Percentiles rank a stretch among this genome's conserved stretches.
These are phyloP conservation scores for Eumacrocentrus americanus DNA, from an alignment of 2,888 invertebrate species.

Conservation along the genomic window DNA sequence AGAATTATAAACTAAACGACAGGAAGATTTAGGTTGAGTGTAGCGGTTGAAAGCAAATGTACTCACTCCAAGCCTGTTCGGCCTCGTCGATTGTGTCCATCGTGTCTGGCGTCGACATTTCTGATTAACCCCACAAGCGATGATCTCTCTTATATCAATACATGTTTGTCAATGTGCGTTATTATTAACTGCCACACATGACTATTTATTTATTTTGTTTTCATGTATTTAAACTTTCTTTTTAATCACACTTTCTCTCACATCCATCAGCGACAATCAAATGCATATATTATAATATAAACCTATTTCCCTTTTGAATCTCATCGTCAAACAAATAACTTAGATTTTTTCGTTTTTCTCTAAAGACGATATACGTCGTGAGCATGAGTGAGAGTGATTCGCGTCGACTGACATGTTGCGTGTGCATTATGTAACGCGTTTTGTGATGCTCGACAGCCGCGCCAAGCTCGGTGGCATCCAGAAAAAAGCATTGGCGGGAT, in stretches of 20 bases:
- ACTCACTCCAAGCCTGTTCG: constrained; percentile 73
- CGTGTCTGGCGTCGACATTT: constrained; percentile 62
- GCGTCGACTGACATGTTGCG: constrained; percentile 4
- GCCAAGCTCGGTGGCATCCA: neutral
- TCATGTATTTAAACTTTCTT: neutral
- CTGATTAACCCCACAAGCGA: constrained; percentile 44
- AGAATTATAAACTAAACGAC: too few relatives aligned
- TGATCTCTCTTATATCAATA: constrained; percentile 31
- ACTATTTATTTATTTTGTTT: neutral
- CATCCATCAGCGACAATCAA: too few relatives aligned
- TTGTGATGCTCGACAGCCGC: neutral
- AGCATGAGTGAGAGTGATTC: neutral
- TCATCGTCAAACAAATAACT: too few relatives aligned
- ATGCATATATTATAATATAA: too few relatives aligned
- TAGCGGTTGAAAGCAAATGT: too few relatives aligned
- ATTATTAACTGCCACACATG: neutral
- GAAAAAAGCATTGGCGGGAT: neutral
- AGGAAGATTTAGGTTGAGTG: too few relatives aligned
- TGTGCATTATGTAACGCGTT: constrained; percentile 10
- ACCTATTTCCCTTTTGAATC: too few relatives aligned
- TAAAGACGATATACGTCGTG: too few relatives aligned
- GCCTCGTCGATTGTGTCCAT: constrained; percentile 71
- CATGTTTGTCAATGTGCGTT: neutral
- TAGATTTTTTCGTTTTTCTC: too few relatives aligned
- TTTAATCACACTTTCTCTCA: too few relatives aligned